phyloP scores from a whole-genome alignment of 2,888 invertebrate genomes.

The Heliconius ismenius region DNA sequence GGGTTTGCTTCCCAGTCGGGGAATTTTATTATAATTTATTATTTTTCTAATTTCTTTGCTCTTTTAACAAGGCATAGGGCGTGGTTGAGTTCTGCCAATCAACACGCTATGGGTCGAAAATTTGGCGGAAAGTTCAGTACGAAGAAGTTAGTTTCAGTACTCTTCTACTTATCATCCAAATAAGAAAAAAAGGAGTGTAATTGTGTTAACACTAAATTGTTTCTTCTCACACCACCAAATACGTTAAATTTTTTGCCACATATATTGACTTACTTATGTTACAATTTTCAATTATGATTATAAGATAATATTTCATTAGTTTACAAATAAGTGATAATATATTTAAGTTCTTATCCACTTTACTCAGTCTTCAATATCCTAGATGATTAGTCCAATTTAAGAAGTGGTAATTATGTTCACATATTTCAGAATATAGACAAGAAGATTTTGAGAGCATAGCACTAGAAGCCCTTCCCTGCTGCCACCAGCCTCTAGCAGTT shows the following conservation, averaged over 20 bases:
- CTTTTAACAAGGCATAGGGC: too few relatives aligned
- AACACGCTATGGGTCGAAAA: too few relatives aligned
- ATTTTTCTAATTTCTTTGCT: too few relatives aligned
- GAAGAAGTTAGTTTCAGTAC: too few relatives aligned
- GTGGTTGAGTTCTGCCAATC: too few relatives aligned
- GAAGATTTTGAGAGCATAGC: slow-evolving; percentile 84
- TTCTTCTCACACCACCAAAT: background rate
- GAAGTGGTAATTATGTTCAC: background rate
- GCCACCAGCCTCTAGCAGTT: slow-evolving; percentile 88
- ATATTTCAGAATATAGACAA: slow-evolving; percentile 59
- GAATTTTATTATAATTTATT: too few relatives aligned
- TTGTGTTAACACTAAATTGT: background rate
- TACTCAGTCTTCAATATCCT: background rate
- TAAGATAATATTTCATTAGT: too few relatives aligned
- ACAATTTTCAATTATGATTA: too few relatives aligned
- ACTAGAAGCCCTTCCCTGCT: slow-evolving; percentile 85
- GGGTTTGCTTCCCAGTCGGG: too few relatives aligned
- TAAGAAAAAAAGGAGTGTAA: background rate
- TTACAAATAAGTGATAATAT: too few relatives aligned
- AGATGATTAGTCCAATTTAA: background rate
- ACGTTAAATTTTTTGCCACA: background rate
- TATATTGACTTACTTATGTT: too few relatives aligned
- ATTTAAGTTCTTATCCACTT: background rate
- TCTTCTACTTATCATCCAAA: background rate
- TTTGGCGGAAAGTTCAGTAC: too few relatives aligned